Base-by-base conservation (phyloP, 2,113 vertebrate species). In the Cyrtonyx montezumae region DNA sequence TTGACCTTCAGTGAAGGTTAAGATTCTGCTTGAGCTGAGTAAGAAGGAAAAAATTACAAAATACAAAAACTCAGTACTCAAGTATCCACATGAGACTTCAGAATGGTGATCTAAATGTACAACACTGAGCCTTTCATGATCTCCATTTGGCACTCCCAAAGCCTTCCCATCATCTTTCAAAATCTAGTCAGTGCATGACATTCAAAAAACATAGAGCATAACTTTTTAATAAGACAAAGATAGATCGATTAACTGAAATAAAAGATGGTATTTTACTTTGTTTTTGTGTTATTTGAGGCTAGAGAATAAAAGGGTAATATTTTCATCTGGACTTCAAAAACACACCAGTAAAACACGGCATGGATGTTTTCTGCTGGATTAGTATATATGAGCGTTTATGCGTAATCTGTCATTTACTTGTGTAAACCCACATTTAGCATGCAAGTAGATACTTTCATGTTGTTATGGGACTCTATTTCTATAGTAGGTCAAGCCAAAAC, bases 361-460 rank as follows among this genome's bases (percentile, higher is more conserved):
- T 16, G 37, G 77, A 83, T 63, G 42, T 0, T 80, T 95, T 94
- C 66, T 94, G 61, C 92, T 55, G 76, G 61, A 83, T 91, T 65
- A 70, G 26, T 80, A 84, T 48, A 22, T 25, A 56, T 87, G 37
- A 59, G 26, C 55, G 34, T 28, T 85, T 83, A 26, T 19, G 70
- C 45, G 32, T 49, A 85, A 91, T 74, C 71, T 88, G 65, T 86
- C 68, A 74, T 91, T 95, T 95, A 75, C 84, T 93, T 91, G 51
- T 88, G 62, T 11, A 1, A 93, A 78, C 65, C 76, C 28, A 43
- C 74, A 90, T 78, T 86, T 95, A 91, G 22, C 51, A 23, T 78
- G 68, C 11, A 86, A 88, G 94, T 46, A 85, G 32, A 70, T 90
- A 78, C 37, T 85, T 53, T 26, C 26, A 30, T 30, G 51, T 30